Evolutionary conservation across 2,797 vertebrate species (phyloP).

Genomic region (Valencia hispanica): DNA sequence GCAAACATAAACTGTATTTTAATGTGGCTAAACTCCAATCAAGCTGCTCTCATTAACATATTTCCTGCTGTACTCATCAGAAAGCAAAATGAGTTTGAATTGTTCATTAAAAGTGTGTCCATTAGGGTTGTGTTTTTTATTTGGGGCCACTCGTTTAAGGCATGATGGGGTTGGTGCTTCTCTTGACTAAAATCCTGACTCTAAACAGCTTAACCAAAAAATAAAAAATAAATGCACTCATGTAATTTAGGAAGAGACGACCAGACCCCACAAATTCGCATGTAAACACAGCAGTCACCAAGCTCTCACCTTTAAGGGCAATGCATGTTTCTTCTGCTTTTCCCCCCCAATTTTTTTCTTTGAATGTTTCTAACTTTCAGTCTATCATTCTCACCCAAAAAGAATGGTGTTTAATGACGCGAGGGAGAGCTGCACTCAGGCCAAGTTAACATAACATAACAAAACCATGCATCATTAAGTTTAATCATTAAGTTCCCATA

Average conservation of each 20-base stretch:
- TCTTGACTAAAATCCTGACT: neutral
- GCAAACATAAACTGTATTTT: neutral
- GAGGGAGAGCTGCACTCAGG: neutral
- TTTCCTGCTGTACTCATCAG: no score
- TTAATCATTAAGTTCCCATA: neutral
- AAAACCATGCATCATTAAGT: neutral
- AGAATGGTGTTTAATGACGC: neutral
- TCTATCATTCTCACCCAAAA: neutral
- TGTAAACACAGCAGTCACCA: neutral
- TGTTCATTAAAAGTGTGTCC: neutral
- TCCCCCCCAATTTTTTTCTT: no score
- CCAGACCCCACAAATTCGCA: neutral
- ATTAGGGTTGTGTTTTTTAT: neutral
- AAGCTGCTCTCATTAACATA: neutral
- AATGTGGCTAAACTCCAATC: neutral
- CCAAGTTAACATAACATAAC: neutral
- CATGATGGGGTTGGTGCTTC: neutral
- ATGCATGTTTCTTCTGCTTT: neutral
- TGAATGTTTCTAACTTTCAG: neutral
- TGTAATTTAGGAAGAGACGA: no score
- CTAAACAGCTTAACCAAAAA: no score
- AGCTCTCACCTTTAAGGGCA: neutral
- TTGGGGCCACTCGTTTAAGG: neutral
- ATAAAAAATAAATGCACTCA: no score
- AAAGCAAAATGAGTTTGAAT: neutral